phyloP scores from a whole-genome alignment of 2,113 vertebrate species.

The Cairina moschata region DNA sequence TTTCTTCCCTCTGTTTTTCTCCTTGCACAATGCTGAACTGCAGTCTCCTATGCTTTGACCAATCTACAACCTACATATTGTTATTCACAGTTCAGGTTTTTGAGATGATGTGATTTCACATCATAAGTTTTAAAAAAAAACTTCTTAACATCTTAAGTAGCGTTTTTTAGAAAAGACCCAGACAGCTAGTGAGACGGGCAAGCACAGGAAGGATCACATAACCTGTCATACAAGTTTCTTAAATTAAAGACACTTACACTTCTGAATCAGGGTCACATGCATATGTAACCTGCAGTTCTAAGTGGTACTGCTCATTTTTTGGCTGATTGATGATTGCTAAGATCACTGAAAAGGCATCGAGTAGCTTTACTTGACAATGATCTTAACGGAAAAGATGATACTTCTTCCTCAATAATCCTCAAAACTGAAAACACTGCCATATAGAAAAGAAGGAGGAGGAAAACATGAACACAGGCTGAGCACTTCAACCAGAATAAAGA shows the following conservation, averaged over 20 bases:
- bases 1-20: neutral
- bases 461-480: neutral
- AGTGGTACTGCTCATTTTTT: neutral
- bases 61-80: neutral
- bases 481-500: constrained; percentile 24
- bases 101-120: neutral
- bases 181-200: neutral
- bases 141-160: neutral
- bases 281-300: neutral
- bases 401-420: neutral
- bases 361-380: neutral
- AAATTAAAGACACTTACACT: constrained; percentile 13
- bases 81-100: neutral
- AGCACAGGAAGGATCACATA: neutral
- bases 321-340: neutral
- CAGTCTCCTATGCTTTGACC: neutral
- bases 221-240: constrained; percentile 22
- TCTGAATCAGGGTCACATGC: neutral
- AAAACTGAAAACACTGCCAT: neutral
- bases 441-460: neutral
- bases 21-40: neutral
- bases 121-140: neutral
- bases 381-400: neutral
- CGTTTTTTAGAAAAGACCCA: neutral
- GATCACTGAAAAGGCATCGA: neutral